phyloP scores from a whole-genome alignment of 2,113 vertebrate species.

The Rhinopomastus cyanomelas region DNA sequence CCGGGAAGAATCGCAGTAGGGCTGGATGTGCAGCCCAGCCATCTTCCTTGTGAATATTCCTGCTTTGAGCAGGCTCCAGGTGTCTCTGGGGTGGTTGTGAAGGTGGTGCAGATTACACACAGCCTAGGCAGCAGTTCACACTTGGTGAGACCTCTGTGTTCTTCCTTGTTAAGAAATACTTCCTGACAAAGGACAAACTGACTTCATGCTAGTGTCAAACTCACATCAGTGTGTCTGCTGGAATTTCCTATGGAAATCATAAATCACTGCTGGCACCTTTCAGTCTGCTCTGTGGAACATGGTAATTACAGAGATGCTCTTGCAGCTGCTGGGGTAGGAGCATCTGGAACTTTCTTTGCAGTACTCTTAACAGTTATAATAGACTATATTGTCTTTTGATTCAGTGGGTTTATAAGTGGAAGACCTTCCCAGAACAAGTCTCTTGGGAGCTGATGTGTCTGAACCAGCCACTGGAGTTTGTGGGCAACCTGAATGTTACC shows the following conservation, averaged over 20 bases:
- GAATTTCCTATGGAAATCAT: neutral
- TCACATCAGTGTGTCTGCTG: neutral
- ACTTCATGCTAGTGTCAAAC: neutral
- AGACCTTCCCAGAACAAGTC: neutral
- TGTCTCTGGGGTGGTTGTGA: neutral
- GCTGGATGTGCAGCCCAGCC: neutral
- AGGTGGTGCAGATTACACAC: neutral
- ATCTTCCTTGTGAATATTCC: neutral
- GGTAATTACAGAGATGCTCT: neutral
- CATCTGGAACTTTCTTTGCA: neutral
- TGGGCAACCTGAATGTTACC: neutral
- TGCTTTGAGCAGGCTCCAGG: neutral
- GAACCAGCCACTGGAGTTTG: neutral
- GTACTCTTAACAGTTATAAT: neutral
- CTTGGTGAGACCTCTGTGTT: neutral
- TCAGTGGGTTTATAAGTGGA: neutral
- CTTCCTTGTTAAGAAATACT: neutral
- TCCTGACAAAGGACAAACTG: neutral
- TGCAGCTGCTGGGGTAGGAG: neutral
- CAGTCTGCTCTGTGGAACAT: neutral
- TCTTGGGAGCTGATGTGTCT: neutral
- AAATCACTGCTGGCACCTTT: neutral
- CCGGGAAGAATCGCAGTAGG: accelerated
- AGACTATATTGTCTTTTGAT: neutral
- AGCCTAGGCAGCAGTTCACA: neutral